These are phyloP conservation scores for Yponomeuta plumbellus DNA, from an alignment of 2,888 invertebrate genomes.

Conservation along the genomic window DNA sequence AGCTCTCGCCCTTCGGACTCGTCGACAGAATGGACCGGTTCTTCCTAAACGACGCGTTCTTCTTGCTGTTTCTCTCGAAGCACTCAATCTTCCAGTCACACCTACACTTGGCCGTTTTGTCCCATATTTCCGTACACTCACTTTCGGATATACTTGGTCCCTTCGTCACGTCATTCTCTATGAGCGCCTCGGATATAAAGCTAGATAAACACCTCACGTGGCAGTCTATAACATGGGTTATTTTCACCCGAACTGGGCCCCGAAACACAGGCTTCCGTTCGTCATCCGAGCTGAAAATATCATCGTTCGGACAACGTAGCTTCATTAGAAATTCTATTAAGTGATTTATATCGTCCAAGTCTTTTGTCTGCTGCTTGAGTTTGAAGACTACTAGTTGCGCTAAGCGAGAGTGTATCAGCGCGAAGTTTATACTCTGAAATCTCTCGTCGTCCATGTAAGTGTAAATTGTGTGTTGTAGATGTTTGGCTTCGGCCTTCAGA, in stretches of 20 bases:
- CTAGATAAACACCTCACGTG: slow-evolving; percentile 64
- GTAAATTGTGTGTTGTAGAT: slow-evolving; percentile 80
- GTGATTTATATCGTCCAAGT: slow-evolving; percentile 57
- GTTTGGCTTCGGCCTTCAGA: slow-evolving; percentile 81
- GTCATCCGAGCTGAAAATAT: slow-evolving; percentile 78
- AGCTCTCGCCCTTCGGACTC: slow-evolving; percentile 59
- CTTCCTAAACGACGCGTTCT: slow-evolving; percentile 71
- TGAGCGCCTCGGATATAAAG: slow-evolving; percentile 61
- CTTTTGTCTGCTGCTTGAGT: slow-evolving; percentile 63
- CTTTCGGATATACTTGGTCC: slow-evolving; percentile 74
- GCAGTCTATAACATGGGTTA: slow-evolving; percentile 47
- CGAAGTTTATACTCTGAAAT: slow-evolving; percentile 79
- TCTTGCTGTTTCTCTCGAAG: slow-evolving; percentile 68
- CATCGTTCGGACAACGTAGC: slow-evolving; percentile 62
- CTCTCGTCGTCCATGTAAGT: slow-evolving; percentile 82
- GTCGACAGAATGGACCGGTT: slow-evolving; percentile 67
- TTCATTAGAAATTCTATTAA: slow-evolving; percentile 56
- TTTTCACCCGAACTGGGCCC: slow-evolving; percentile 48
- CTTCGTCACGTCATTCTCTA: slow-evolving; percentile 47
- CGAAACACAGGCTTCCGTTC: slow-evolving; percentile 52
- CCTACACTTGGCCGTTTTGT: slow-evolving; percentile 72
- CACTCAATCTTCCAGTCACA: slow-evolving; percentile 79
- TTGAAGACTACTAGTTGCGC: slow-evolving; percentile 79
- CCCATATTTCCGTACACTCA: slow-evolving; percentile 78
- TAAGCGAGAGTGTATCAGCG: slow-evolving; percentile 79